Conservation (phyloP, 2,797 vertebrate species). For the Streptopelia turtur region DNA sequence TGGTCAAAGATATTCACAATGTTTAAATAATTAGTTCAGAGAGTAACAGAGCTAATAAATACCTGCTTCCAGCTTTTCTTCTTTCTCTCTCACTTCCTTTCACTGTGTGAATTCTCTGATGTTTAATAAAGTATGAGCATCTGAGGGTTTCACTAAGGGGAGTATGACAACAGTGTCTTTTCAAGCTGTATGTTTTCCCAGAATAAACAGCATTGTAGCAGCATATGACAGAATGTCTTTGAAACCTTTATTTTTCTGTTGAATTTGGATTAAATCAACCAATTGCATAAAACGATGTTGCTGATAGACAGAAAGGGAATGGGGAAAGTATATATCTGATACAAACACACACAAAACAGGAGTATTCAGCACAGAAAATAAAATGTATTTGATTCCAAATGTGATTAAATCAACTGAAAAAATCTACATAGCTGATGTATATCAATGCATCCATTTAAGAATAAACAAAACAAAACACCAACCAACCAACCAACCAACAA, state of each 20-base stretch:
- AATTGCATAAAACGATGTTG: not conserved
- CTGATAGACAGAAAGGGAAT: not conserved
- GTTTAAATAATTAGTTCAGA: constrained; percentile 31
- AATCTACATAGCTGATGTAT: not conserved
- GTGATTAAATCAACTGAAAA: not conserved
- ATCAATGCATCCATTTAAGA: not conserved
- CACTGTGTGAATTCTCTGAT: not conserved
- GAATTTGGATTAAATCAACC: not conserved
- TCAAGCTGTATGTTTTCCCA: not conserved
- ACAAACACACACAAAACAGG: not conserved
- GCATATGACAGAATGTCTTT: not conserved
- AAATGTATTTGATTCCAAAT: not conserved
- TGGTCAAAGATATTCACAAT: not conserved
- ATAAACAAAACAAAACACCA: not conserved
- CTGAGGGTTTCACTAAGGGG: constrained; percentile 16
- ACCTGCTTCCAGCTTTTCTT: not conserved
- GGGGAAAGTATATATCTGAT: not conserved
- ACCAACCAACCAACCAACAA: too few species aligned
- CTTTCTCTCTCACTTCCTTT: not conserved
- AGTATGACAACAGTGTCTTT: constrained; percentile 19
- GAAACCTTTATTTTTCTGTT: not conserved
- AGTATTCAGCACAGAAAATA: not conserved
- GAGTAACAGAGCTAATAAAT: constrained; percentile 24
- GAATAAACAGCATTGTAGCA: not conserved
- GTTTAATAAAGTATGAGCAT: constrained; percentile 49